These are phyloP conservation scores for Lycia hirtaria DNA, from an alignment of 2,888 invertebrate genomes.

Conservation along the genomic window DNA sequence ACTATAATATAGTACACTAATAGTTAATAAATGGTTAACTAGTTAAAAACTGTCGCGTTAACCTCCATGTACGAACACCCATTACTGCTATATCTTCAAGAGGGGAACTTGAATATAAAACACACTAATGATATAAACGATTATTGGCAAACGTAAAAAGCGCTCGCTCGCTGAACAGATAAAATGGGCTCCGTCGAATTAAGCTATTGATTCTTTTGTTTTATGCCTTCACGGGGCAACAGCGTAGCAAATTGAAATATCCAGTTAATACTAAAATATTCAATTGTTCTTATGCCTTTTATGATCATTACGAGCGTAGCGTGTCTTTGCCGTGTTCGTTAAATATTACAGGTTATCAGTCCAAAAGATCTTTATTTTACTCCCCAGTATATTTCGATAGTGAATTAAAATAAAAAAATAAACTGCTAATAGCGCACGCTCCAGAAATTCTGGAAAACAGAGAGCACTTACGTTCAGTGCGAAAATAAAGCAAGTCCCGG, in stretches of 20 bases:
- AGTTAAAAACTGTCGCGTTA: too few relatives aligned
- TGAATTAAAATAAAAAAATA: conserved; percentile 58
- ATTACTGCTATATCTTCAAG: conserved; percentile 18
- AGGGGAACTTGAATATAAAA: conserved; percentile 58
- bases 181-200: conserved; percentile 29
- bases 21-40: too few relatives aligned
- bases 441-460: conserved; percentile 63
- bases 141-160: conserved; percentile 56
- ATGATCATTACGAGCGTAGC: background rate
- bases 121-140: conserved; percentile 64
- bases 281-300: background rate
- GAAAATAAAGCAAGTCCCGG: conserved; percentile 67
- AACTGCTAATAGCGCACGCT: conserved; percentile 63
- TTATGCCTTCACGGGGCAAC: background rate
- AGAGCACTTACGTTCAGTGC: conserved; percentile 61
- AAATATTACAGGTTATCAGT: background rate
- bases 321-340: background rate
- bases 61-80: conserved; percentile 3
- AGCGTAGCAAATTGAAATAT: background rate
- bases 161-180: conserved; percentile 33
- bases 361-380: background rate
- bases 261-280: background rate
- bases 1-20: too few relatives aligned
- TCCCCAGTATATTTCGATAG: conserved; percentile 1
- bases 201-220: conserved; percentile 6